phyloP scores from a whole-genome alignment of 2,113 vertebrate species.

The Athene noctua region DNA sequence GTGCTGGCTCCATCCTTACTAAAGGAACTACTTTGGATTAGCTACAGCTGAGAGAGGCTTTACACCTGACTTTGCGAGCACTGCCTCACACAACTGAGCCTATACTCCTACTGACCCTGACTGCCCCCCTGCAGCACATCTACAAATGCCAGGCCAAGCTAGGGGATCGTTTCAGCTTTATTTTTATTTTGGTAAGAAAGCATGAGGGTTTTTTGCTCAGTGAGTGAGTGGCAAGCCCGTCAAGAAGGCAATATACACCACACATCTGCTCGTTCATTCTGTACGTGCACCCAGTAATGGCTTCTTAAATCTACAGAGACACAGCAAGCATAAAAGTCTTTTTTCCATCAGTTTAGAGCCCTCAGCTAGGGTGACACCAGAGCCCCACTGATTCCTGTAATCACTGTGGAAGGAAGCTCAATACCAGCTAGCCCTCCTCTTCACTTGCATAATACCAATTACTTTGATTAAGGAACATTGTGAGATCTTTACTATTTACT shows the following conservation, averaged over 20 bases:
- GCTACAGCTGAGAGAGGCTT: not conserved
- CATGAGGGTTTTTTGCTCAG: not conserved
- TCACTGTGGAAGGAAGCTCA: not conserved
- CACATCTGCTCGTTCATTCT: not conserved
- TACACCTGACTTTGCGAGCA: too few species aligned
- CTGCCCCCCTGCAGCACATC: too few species aligned
- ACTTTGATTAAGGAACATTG: not conserved
- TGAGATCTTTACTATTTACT: not conserved
- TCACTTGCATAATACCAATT: not conserved
- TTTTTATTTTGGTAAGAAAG: not conserved
- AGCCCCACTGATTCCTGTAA: not conserved
- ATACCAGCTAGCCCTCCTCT: not conserved
- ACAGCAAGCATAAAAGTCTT: not conserved
- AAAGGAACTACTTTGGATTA: not conserved
- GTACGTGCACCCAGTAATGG: not conserved
- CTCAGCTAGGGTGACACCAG: not conserved
- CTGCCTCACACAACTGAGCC: not conserved
- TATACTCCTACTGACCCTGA: not conserved
- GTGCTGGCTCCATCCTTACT: rapidly evolving
- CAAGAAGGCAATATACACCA: not conserved
- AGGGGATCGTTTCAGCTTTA: not conserved
- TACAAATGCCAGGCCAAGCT: not conserved
- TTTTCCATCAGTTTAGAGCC: not conserved
- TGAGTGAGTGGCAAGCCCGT: not conserved
- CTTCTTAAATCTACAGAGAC: not conserved